Evolutionary conservation across 2,888 invertebrate species (phyloP), one percentile per base, ranked within the genome.

Genomic region (Clanis bilineata): DNA sequence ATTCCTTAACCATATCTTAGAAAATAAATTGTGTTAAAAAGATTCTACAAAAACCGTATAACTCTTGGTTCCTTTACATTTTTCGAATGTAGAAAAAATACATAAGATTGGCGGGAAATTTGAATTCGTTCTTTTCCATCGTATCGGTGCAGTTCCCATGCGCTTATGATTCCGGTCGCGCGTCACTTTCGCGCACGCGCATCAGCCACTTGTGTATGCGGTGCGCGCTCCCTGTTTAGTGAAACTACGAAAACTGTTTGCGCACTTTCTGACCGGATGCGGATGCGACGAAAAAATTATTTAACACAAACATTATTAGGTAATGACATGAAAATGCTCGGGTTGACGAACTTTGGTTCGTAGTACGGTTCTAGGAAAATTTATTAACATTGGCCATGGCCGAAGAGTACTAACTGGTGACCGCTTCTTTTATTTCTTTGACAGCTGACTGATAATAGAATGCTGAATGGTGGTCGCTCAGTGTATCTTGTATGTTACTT

Each of bases 211-310:
- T 81, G 76, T 70, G 77, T 75, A 86, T 88, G 86, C 89, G 73
- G 66, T 77, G 80, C 76, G 79, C 76, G 70, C 74, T 74, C 77
- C 76, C 80, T 81, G 78, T 78, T 74, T 76, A 76, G 89, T 85
- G 89, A 89, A 89, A 88, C 80, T 65, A 74, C 72, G 77, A 74
- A 75, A 72, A 72, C 63, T 74, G 73, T 82, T 83, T 82, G 80
- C 80, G 70, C 78, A 84, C 90, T 90, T 90, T 90, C 90, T 77
- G 86, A 82, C 86, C 88, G 90, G 90, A 89, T 87, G 65, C 81
- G 81, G 75, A 76, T 68, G 66, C 64, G 36, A 62, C 67, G 59
- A 70, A 63, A 65, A 64, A 70, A 70, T 69, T 66, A 67, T 70
- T 70, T 70, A 73, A 73, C 71, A 59, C 63, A 25, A 55, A 55